A percentile compares a stretch with the other conserved stretches of the same genome.
Conservation (phyloP, 1,140 invertebrate species). For the Aphis gossypii region DNA sequence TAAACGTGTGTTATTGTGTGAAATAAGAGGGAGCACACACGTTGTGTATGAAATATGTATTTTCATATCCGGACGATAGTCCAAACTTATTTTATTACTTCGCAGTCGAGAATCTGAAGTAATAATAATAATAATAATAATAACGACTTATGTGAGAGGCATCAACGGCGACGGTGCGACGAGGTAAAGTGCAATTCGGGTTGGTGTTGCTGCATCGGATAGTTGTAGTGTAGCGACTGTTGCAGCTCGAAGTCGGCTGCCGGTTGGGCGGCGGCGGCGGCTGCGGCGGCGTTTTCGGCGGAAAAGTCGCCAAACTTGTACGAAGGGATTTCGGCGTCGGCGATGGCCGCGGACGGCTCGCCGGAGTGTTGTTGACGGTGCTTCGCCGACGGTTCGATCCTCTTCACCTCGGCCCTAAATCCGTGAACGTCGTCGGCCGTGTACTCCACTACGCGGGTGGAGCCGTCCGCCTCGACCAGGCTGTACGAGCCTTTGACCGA, state of each 20-base stretch:
- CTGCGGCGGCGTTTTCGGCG: background rate
- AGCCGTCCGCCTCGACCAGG: slow-evolving; percentile 47
- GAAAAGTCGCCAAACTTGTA: background rate
- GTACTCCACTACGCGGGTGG: slow-evolving; percentile 59
- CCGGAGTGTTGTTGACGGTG: slow-evolving; percentile 61
- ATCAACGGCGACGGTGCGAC: background rate
- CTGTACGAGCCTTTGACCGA: slow-evolving; percentile 59
- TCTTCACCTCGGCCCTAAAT: slow-evolving; percentile 58
- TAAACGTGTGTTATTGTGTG: background rate
- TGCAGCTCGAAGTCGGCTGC: background rate
- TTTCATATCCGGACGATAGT: background rate
- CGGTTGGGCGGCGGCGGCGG: background rate
- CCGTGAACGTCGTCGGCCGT: slow-evolving; percentile 61
- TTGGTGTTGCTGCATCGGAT: background rate
- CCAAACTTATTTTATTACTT: background rate
- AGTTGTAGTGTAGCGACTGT: background rate
- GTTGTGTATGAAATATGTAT: background rate
- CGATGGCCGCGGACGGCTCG: slow-evolving; percentile 15
- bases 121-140: too few relatives aligned
- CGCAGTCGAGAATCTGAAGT: background rate
- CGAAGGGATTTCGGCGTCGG: slow-evolving; percentile 12
- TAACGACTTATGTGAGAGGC: background rate
- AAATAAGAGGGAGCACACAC: background rate
- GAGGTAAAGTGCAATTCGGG: background rate
- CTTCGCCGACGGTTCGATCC: slow-evolving; percentile 44